phyloP scores from a whole-genome alignment of 2,113 vertebrate genomes.

The Cololabis saira region DNA sequence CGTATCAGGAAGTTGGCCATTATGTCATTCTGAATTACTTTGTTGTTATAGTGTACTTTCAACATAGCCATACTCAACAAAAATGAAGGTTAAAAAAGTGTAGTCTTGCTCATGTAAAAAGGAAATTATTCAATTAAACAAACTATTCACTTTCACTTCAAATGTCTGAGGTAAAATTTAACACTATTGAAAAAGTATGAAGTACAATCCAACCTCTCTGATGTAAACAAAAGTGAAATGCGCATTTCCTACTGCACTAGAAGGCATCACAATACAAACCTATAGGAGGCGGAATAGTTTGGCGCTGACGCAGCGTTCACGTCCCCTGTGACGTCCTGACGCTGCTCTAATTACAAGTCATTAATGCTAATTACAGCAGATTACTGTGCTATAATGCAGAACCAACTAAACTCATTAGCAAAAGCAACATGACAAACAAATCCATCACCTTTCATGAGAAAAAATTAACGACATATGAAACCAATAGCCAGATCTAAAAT shows the following conservation, averaged over 20 bases:
- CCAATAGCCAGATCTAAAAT: too few relatives aligned
- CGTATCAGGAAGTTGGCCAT: too few relatives aligned
- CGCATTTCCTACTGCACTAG: slow-evolving; percentile 4
- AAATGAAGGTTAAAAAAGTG: too few relatives aligned
- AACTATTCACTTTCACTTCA: too few relatives aligned
- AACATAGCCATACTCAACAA: too few relatives aligned
- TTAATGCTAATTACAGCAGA: slow-evolving; percentile 46
- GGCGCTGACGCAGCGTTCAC: slow-evolving; percentile 24
- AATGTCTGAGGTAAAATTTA: neutral
- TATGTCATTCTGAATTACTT: too few relatives aligned
- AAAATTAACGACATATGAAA: too few relatives aligned
- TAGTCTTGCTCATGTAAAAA: too few relatives aligned
- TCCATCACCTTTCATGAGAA: slow-evolving; percentile 5
- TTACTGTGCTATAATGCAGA: slow-evolving; percentile 7
- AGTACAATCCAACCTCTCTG: neutral
- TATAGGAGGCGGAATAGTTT: slow-evolving; percentile 1
- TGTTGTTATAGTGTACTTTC: too few relatives aligned
- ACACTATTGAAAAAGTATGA: neutral
- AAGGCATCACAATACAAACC: slow-evolving; percentile 20
- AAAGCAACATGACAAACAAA: neutral
- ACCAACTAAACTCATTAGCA: slow-evolving; percentile 12
- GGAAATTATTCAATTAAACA: too few relatives aligned
- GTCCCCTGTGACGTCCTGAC: slow-evolving; percentile 28
- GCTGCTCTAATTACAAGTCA: slow-evolving; percentile 43
- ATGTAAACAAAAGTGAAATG: neutral